Base-by-base conservation (phyloP, 2,113 vertebrate species). In the Corydoras sp. region DNA sequence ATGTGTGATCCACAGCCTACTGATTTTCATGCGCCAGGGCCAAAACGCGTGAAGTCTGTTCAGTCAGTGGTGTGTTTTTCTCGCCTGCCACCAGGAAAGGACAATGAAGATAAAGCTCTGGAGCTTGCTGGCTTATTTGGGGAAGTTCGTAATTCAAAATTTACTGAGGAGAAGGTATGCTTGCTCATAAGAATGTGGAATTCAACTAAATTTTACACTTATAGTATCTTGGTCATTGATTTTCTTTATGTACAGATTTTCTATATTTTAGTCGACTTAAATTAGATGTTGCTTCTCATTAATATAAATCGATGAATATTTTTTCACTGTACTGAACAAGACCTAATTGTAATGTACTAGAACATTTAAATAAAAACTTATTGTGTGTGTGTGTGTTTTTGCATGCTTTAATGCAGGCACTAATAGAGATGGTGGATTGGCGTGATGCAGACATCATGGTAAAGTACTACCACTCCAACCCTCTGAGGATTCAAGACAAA, bases 361-460 rank as follows among this genome's bases (percentile, higher is more conserved):
- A 24, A 24, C 2, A 24, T 24, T 24, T 24, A 24, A 24, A 24
- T 24, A 24, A 24, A 24, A 43, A 43, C 4, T 2, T 43, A 43
- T 43, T 18, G 59, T 14, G 11, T 10, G 29, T 30, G 12, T 13
- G n/a, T n/a, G 9, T 65, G 12, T 61, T 29, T 56, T 11, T 64
- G 49, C 58, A 10, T 43, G n/a, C 62, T 24, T 66, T 10, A 43
- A 15, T 13, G 15, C 51, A 82, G 81, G 81, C 75, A 10, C 54
- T 81, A 31, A 61, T 82, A 12, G 79, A 82, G 68, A 81, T 82
- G 81, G 72, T 72, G 14, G 68, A 81, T 53, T 80, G 79, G 77
- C 71, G 69, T 18, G 81, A 82, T 29, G 81, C 81, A 5, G 79
- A 79, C 12, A 77, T 82, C 60, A 82, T 82, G 81, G 79, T 82